phyloP scores from a whole-genome alignment of 2,888 invertebrate genomes.

The Allacma fusca region DNA sequence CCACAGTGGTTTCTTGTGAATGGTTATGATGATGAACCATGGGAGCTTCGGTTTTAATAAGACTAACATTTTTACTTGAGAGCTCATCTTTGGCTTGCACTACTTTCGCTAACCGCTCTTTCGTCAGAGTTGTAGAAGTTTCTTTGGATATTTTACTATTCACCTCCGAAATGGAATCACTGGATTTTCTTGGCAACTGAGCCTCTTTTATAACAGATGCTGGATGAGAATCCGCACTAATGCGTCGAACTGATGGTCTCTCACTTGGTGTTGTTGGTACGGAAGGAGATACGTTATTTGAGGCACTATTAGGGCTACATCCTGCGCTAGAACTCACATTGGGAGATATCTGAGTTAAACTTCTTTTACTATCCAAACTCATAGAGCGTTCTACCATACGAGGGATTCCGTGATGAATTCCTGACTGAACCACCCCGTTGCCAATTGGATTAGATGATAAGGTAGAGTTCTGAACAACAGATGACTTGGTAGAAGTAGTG shows the following conservation, averaged over 20 bases:
- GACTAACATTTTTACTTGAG: slow-evolving; percentile 27
- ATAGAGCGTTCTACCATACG: slow-evolving; percentile 60
- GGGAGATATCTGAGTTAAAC: slow-evolving; percentile 36
- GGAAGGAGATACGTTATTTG: slow-evolving; percentile 31
- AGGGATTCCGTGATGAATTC: slow-evolving; percentile 51
- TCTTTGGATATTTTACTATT: slow-evolving; percentile 33
- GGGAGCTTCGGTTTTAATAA: slow-evolving; percentile 54
- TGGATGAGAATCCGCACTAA: slow-evolving; percentile 56
- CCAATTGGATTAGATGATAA: slow-evolving; percentile 23
- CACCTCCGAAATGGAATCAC: slow-evolving; percentile 30
- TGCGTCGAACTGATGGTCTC: slow-evolving; percentile 50
- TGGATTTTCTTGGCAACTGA: slow-evolving; percentile 31
- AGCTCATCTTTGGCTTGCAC: slow-evolving; percentile 40
- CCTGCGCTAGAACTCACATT: slow-evolving; percentile 37
- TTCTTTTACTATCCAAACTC: slow-evolving; percentile 59
- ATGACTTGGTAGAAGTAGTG: slow-evolving; percentile 34
- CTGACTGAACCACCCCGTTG: slow-evolving; percentile 37
- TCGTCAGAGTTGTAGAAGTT: slow-evolving; percentile 16
- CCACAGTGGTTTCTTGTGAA: slow-evolving; percentile 57
- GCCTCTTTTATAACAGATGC: slow-evolving; percentile 28
- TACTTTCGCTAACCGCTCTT: slow-evolving; percentile 27
- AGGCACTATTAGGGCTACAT: slow-evolving; percentile 39
- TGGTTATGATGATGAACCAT: slow-evolving; percentile 48
- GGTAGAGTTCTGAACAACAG: slow-evolving; percentile 34
- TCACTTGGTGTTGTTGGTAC: slow-evolving; percentile 21